Conservation (phyloP, 2,888 invertebrate genomes). For the Blastobasis adustella region DNA sequence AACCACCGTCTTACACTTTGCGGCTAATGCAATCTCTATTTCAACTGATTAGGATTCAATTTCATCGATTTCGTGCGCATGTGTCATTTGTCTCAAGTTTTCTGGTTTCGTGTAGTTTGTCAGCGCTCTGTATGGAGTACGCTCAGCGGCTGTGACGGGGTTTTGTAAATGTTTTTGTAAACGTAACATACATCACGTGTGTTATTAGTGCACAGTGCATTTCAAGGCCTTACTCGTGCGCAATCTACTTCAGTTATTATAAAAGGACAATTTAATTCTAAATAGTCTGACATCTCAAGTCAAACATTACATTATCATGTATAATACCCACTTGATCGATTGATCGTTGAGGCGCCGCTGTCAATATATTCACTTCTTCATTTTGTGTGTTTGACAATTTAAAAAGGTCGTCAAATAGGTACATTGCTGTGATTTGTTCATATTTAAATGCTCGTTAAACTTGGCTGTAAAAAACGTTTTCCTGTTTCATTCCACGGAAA, state of each 20-base stretch:
- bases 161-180: not conserved
- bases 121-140: not conserved
- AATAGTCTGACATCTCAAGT: too few relatives aligned
- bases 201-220: not conserved
- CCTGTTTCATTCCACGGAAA: too few relatives aligned
- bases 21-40: slow-evolving; percentile 26
- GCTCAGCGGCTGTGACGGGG: not conserved
- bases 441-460: too few relatives aligned
- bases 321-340: too few relatives aligned
- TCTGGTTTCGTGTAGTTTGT: slow-evolving; percentile 15
- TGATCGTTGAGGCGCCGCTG: too few relatives aligned
- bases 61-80: not conserved
- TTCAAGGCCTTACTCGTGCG: not conserved
- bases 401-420: too few relatives aligned
- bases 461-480: too few relatives aligned
- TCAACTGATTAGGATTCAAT: slow-evolving; percentile 10
- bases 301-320: too few relatives aligned
- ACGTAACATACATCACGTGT: not conserved
- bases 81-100: slow-evolving; percentile 4
- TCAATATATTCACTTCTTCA: too few relatives aligned
- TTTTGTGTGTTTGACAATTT: too few relatives aligned
- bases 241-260: not conserved
- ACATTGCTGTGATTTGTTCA: too few relatives aligned
- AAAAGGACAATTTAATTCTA: too few relatives aligned
- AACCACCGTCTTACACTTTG: slow-evolving; percentile 16